Evolutionary conservation across 2,797 vertebrate genomes (phyloP).

Genomic region (Ctenochaetus hawaiiensis): DNA sequence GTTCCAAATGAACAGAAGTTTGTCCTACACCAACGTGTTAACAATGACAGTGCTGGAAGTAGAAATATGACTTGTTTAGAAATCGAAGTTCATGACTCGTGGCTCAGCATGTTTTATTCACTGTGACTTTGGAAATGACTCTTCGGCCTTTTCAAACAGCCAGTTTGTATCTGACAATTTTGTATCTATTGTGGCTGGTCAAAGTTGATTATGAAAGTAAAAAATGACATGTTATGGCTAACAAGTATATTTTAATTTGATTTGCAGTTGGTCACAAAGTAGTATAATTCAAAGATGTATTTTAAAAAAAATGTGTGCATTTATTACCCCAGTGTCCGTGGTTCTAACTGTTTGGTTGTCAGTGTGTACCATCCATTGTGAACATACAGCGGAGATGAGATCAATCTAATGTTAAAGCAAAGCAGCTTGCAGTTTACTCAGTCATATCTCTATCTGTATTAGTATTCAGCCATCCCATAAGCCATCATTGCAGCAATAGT

Average conservation of each 20-base stretch:
- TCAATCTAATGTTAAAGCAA: conserved; percentile 20
- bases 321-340: background rate
- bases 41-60: background rate
- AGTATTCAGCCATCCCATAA: conserved; percentile 53
- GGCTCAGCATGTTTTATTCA: background rate
- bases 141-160: background rate
- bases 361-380: too few relatives aligned
- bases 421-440: conserved; percentile 31
- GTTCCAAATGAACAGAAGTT: background rate
- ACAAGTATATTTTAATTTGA: background rate
- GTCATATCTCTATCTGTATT: conserved; percentile 46
- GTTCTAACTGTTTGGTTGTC: conserved; percentile 10
- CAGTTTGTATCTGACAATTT: too few relatives aligned
- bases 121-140: background rate
- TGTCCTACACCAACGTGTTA: conserved; percentile 6
- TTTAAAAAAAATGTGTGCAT: background rate
- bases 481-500: conserved; percentile 38
- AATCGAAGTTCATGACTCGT: background rate
- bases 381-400: too few relatives aligned
- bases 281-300: background rate
- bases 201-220: background rate
- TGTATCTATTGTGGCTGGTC: too few relatives aligned
- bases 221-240: background rate
- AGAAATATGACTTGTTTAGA: background rate
- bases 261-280: background rate